phyloP scores from a whole-genome alignment of 30 jellyfish, hydroid and myxozoan species.

The Hydra vulgaris region DNA sequence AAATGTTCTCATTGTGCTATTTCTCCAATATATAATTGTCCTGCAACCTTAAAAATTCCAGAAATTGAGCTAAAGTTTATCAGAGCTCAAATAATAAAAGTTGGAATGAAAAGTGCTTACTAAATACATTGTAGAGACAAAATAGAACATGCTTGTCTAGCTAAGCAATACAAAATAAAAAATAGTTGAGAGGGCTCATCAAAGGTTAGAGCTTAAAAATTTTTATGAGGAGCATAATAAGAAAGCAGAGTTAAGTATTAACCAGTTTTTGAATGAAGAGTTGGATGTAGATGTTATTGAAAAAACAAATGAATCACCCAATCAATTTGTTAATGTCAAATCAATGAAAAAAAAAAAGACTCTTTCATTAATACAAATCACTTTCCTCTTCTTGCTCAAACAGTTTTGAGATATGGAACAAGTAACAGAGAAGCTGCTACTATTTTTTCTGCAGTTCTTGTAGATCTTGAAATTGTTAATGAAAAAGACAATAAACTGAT shows the following conservation, averaged over 20 bases:
- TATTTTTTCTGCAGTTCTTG: not conserved
- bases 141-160: not conserved
- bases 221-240: not conserved
- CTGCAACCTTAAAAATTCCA: not conserved
- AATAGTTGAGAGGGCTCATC: not conserved
- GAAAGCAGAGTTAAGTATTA: not conserved
- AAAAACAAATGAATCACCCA: not conserved
- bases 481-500: not conserved
- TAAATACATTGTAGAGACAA: not conserved
- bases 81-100: not conserved
- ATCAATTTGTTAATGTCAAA: not conserved
- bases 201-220: not conserved
- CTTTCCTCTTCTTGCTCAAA: not conserved
- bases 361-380: not conserved
- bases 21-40: not conserved
- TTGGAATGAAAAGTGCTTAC: not conserved
- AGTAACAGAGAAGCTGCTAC: not conserved
- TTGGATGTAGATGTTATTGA: not conserved
- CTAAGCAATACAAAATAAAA: not conserved
- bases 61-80: not conserved
- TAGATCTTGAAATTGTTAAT: not conserved
- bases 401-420: not conserved
- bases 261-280: not conserved
- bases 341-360: not conserved
- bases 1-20: not conserved